Percentiles rank a stretch among this genome's conserved stretches.
Conservation (phyloP, 2,113 vertebrate genomes). For the Macroglossus sobrinus region DNA sequence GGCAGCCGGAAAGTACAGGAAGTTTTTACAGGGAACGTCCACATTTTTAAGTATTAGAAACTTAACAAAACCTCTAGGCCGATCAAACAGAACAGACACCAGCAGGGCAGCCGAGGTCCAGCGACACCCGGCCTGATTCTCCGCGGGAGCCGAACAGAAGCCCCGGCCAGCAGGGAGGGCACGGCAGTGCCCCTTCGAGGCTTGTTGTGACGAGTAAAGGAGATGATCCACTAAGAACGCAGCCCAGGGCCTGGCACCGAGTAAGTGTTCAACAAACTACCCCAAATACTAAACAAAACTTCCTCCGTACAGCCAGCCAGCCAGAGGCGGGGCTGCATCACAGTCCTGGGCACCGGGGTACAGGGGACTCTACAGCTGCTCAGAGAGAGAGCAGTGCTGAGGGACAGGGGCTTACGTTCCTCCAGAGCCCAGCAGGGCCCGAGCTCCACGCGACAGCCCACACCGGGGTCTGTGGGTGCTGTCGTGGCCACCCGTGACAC, state of each 20-base stretch:
- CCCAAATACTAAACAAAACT: neutral
- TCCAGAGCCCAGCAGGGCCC: neutral
- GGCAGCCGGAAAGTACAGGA: neutral
- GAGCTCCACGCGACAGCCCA: neutral
- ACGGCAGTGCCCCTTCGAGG: accelerated
- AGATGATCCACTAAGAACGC: neutral
- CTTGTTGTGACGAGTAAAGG: neutral
- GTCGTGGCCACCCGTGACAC: neutral
- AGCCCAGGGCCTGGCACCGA: neutral
- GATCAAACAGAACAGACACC: neutral
- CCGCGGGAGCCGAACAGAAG: neutral
- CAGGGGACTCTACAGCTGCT: neutral
- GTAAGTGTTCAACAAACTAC: neutral
- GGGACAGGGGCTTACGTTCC: neutral
- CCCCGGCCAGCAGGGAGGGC: neutral
- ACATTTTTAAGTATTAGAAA: neutral
- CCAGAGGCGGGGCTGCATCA: neutral
- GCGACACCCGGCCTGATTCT: neutral
- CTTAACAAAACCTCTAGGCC: neutral
- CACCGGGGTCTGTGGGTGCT: no score
- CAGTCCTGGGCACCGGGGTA: neutral
- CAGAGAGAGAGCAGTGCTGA: neutral
- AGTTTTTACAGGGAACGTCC: neutral
- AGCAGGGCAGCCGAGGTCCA: neutral
- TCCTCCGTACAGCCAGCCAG: neutral